phyloP scores from a whole-genome alignment of 2,888 invertebrate genomes.

The Ichneumoninae sp. region DNA sequence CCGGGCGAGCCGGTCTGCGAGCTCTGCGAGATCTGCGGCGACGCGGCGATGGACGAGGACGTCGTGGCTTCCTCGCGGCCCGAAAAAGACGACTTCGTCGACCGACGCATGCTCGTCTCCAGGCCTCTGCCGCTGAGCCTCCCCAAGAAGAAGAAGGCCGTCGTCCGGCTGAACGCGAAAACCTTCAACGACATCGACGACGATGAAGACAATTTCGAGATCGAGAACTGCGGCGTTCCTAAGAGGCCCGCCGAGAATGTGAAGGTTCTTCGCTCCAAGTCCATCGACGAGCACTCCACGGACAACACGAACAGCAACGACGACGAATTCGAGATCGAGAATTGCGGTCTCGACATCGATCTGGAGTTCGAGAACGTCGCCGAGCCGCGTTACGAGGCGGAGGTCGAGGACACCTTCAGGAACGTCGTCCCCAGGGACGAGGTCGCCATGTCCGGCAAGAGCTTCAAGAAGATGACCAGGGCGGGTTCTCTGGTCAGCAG shows the following conservation, averaged over 20 bases:
- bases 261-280: constrained; percentile 40
- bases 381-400: constrained; percentile 39
- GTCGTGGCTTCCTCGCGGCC: constrained; percentile 68
- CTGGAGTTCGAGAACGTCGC: constrained; percentile 61
- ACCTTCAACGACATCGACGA: constrained; percentile 66
- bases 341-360: constrained; percentile 76
- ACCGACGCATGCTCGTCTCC: constrained; percentile 58
- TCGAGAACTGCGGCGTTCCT: constrained; percentile 37
- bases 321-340: constrained; percentile 78
- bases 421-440: constrained; percentile 63
- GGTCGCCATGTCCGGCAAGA: constrained; percentile 67
- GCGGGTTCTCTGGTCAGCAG: constrained; percentile 78
- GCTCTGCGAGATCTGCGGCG: constrained; percentile 81
- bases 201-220: constrained; percentile 50
- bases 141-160: constrained; percentile 69
- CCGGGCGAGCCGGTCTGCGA: constrained; percentile 74
- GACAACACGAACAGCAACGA: constrained; percentile 69
- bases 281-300: constrained; percentile 66
- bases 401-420: constrained; percentile 61
- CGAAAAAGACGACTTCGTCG: constrained; percentile 66
- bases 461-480: constrained; percentile 73
- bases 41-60: constrained; percentile 72
- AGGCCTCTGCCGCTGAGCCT: constrained; percentile 69
- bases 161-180: constrained; percentile 57
- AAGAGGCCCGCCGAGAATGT: constrained; percentile 8